Percentiles rank a stretch among this genome's conserved stretches.
These are phyloP conservation scores for Promerops cafer DNA, from an alignment of 2,113 vertebrate genomes.

Conservation along the genomic window DNA sequence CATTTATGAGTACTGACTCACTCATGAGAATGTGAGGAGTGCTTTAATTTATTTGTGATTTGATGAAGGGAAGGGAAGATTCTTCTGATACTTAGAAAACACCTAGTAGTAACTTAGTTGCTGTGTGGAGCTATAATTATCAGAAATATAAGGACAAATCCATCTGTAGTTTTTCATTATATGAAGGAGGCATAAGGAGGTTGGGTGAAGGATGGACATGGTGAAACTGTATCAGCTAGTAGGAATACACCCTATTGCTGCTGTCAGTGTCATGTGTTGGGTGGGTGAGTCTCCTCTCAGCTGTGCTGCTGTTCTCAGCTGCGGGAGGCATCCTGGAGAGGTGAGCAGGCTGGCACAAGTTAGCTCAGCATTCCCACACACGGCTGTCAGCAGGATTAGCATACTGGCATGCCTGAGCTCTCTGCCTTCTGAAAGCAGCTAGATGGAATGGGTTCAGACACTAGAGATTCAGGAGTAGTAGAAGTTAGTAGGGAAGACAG, in stretches of 20 bases:
- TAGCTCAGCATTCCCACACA: neutral
- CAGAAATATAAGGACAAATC: neutral
- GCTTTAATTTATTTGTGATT: neutral
- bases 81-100: neutral
- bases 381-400: neutral
- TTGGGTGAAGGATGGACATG: neutral
- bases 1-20: neutral
- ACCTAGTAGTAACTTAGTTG: neutral
- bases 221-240: neutral
- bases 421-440: neutral
- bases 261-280: neutral
- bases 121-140: neutral
- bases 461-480: neutral
- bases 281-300: neutral
- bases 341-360: neutral
- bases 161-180: neutral
- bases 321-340: neutral
- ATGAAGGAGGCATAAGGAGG: neutral
- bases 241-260: neutral
- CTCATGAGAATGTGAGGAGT: neutral
- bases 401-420: neutral
- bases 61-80: neutral
- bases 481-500: neutral
- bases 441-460: neutral
- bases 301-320: neutral